A percentile compares a stretch with the other conserved stretches of the same genome.
Evolutionary conservation across 2,888 invertebrate species (phyloP).

Genomic region (Neuroscelio doddi): DNA sequence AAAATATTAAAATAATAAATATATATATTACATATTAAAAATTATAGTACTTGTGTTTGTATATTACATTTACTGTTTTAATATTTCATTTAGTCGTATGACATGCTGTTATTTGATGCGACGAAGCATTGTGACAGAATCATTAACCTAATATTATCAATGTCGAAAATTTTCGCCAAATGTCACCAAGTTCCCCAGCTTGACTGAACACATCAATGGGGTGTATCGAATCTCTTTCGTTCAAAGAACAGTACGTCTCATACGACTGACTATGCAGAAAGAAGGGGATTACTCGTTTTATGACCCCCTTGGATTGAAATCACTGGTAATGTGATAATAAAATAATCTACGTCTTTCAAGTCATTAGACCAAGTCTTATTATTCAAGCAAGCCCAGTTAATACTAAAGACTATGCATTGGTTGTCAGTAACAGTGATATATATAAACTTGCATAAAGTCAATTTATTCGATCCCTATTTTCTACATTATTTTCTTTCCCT

Average conservation of each 20-base stretch:
- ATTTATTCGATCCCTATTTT: conserved; percentile 45
- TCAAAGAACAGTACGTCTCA: conserved; percentile 32
- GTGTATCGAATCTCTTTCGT: conserved; percentile 46
- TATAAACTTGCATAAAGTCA: conserved; percentile 47
- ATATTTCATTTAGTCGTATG: conserved; percentile 6
- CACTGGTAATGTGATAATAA: conserved; percentile 71
- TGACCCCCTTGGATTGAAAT: conserved; percentile 64
- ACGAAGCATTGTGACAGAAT: conserved; percentile 40
- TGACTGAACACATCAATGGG: conserved; percentile 35
- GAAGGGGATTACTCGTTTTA: conserved; percentile 56
- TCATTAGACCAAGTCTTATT: conserved; percentile 70
- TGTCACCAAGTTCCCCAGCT: conserved; percentile 43
- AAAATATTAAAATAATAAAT: no score
- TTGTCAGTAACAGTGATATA: conserved; percentile 28
- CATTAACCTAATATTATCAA: conserved; percentile 39
- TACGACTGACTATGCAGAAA: conserved; percentile 32
- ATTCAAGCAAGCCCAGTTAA: conserved; percentile 67
- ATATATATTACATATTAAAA: no score
- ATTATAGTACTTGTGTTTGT: no score
- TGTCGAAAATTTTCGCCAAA: conserved; percentile 36
- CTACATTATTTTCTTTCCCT: conserved; percentile 20
- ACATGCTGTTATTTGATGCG: conserved; percentile 24
- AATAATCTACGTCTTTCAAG: conserved; percentile 71
- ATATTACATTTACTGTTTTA: no score
- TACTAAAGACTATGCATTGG: conserved; percentile 2